Conservation (phyloP, 2,888 invertebrate species). For the Chirona hameri region DNA sequence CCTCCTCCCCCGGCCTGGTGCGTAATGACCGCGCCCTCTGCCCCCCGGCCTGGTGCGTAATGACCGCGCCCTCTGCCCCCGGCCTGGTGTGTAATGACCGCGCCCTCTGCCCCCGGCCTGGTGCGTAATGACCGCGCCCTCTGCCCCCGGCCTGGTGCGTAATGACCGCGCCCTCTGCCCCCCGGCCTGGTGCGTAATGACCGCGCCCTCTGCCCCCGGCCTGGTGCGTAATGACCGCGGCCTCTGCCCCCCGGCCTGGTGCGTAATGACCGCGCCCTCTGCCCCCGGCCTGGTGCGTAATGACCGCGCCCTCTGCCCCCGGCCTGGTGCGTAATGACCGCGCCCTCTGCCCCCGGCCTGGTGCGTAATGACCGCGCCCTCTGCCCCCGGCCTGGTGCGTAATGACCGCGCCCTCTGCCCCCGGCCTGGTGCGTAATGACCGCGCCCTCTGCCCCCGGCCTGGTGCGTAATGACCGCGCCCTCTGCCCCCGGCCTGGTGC, state of each 20-base stretch:
- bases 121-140: constrained; percentile 44
- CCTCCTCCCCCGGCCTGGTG: constrained; percentile 46
- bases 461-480: constrained; percentile 44
- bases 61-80: too few relatives aligned
- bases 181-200: constrained; percentile 46
- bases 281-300: constrained; percentile 47
- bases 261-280: too few relatives aligned
- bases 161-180: constrained; percentile 43
- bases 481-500: constrained; percentile 49
- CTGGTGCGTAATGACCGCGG: constrained; percentile 47
- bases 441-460: constrained; percentile 50
- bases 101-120: constrained; percentile 49
- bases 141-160: constrained; percentile 48
- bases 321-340: constrained; percentile 46
- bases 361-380: constrained; percentile 44
- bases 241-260: constrained; percentile 48
- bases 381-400: constrained; percentile 48
- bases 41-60: constrained; percentile 47
- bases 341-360: constrained; percentile 49
- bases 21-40: constrained; percentile 42
- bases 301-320: too few relatives aligned
- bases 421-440: constrained; percentile 46
- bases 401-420: too few relatives aligned
- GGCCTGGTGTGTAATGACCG: constrained; percentile 46
- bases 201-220: too few relatives aligned